A percentile compares a stretch with the other conserved stretches of the same genome.
phyloP scores from a whole-genome alignment of 64 coral and sea anemone genomes.

The Actinia tenebrosa region DNA sequence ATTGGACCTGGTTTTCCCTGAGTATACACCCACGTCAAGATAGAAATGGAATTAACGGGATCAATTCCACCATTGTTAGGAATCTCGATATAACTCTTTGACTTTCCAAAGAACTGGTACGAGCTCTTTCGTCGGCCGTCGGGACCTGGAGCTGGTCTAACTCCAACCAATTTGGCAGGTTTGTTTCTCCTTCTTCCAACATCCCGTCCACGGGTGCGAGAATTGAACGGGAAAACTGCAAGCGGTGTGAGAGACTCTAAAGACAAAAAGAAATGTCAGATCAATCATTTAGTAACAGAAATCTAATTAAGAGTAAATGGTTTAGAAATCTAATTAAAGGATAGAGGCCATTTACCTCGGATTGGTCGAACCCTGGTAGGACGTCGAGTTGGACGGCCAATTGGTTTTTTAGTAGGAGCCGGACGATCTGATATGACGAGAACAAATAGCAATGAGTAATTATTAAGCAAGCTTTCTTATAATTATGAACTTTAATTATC shows the following conservation, averaged over 20 bases:
- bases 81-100: constrained; percentile 67
- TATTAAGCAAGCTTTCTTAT: not conserved
- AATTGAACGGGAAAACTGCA: constrained; percentile 58
- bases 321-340: too few relatives aligned
- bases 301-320: too few relatives aligned
- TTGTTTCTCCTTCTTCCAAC: constrained; percentile 53
- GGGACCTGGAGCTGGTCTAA: constrained; percentile 62
- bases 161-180: constrained; percentile 32
- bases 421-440: not conserved
- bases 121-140: constrained; percentile 58
- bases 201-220: constrained; percentile 26
- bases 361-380: not conserved
- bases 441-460: not conserved
- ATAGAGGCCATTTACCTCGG: not conserved
- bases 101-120: constrained; percentile 72
- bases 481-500: not conserved
- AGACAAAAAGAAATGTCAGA: not conserved
- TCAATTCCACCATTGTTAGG: constrained; percentile 64
- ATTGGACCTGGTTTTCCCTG: constrained; percentile 59
- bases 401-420: not conserved
- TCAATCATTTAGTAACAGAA: not conserved
- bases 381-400: not conserved
- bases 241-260: constrained; percentile 50
- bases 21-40: constrained; percentile 65
- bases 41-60: constrained; percentile 74